These are phyloP conservation scores for Ctenopoma kingsleyae DNA, from an alignment of 2,797 vertebrate genomes.

Conservation along the genomic window DNA sequence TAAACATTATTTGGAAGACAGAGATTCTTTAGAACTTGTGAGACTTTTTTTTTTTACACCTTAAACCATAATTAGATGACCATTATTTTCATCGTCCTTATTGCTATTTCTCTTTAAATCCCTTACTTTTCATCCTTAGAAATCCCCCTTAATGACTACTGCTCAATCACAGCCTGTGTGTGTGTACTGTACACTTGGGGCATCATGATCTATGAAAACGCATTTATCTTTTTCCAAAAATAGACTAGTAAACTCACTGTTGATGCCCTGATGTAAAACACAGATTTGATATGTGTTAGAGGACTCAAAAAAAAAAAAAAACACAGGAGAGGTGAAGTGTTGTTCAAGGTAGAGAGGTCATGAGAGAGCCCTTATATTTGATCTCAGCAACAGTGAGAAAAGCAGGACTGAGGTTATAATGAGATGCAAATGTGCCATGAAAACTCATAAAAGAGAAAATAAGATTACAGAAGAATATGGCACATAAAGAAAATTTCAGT, in stretches of 20 bases:
- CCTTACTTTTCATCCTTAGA: constrained; percentile 22
- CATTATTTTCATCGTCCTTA: constrained; percentile 86
- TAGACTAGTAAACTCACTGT: neutral
- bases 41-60: constrained; percentile 78
- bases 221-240: constrained; percentile 32
- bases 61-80: constrained; percentile 81
- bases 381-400: constrained; percentile 74
- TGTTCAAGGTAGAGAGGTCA: constrained; percentile 73
- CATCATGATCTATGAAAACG: constrained; percentile 37
- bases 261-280: constrained; percentile 25
- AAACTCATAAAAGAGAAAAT: constrained; percentile 10
- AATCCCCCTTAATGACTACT: constrained; percentile 11
- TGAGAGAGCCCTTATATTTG: constrained; percentile 85
- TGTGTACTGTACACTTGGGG: constrained; percentile 19
- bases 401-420: constrained; percentile 53
- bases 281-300: constrained; percentile 52
- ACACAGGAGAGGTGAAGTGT: constrained; percentile 70
- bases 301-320: constrained; percentile 63
- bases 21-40: constrained; percentile 88
- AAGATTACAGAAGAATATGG: neutral
- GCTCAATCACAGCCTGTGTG: constrained; percentile 15
- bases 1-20: constrained; percentile 89
- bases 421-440: constrained; percentile 21
- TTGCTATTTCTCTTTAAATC: constrained; percentile 77
- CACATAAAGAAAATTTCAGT: neutral